A percentile compares a stretch with the other conserved stretches of the same genome.
These are phyloP conservation scores for Drosophila acutilabella DNA, from an alignment of 2,888 invertebrate species.

Conservation along the genomic window DNA sequence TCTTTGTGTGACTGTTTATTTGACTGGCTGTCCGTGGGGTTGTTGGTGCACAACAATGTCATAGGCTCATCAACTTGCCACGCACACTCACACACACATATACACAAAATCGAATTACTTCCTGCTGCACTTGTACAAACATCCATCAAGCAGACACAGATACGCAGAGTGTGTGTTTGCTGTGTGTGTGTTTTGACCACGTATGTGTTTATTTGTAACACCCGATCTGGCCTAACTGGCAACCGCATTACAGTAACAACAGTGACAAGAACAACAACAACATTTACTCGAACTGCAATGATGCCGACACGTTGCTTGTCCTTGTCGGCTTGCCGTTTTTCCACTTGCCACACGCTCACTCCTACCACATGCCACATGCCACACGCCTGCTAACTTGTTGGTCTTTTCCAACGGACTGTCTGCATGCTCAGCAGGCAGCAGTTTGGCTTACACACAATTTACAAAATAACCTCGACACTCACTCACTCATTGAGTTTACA, in stretches of 20 bases:
- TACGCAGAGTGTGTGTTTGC: neutral
- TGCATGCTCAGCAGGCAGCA: slow-evolving; percentile 65
- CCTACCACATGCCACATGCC: slow-evolving; percentile 21
- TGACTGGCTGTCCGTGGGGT: slow-evolving; percentile 44
- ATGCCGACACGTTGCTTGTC: slow-evolving; percentile 65
- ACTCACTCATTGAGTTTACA: slow-evolving; percentile 51
- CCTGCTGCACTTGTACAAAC: slow-evolving; percentile 35
- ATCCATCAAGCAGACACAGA: slow-evolving; percentile 1
- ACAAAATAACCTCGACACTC: slow-evolving; percentile 70
- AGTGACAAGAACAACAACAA: slow-evolving; percentile 29
- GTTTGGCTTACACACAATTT: slow-evolving; percentile 78
- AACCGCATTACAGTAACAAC: slow-evolving; percentile 56
- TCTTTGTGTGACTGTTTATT: slow-evolving; percentile 49
- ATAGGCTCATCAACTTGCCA: slow-evolving; percentile 60
- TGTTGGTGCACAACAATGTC: slow-evolving; percentile 54
- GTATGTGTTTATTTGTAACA: slow-evolving; percentile 36
- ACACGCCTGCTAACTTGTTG: slow-evolving; percentile 67
- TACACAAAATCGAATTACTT: slow-evolving; percentile 75
- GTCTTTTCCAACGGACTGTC: slow-evolving; percentile 61
- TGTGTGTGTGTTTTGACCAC: slow-evolving; percentile 5
- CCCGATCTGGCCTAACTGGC: slow-evolving; percentile 39
- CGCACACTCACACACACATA: slow-evolving; percentile 21
- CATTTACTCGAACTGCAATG: slow-evolving; percentile 29
- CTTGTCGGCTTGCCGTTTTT: slow-evolving; percentile 56
- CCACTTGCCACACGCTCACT: slow-evolving; percentile 42